Evolutionary conservation across 2,888 invertebrate species (phyloP), one percentile per base, ranked within the genome.

Genomic region (Leucophora obtusa): DNA sequence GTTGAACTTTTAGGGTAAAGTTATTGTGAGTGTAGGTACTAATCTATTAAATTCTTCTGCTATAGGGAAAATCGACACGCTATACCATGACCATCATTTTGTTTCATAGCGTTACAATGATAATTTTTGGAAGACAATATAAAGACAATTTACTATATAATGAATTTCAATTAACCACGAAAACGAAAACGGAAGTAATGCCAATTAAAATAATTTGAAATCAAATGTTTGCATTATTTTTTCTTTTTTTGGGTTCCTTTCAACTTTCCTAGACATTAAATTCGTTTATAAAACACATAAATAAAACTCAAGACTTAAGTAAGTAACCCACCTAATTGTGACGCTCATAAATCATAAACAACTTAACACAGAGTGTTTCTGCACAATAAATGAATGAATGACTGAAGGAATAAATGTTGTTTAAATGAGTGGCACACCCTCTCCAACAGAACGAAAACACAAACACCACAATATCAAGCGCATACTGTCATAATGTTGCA

Each of bases 271-370:
- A 73, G 59, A 77, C 62, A n/a, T 74, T 71, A 9, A 77, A 62
- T 81, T 73, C 73, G 60, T 62, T 77, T 77, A 59, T n/a, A 65
- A 56, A 65, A 56, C 50, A 60, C 65, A 81, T 81, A 81, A 81
- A 81, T 81, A 81, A 66, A 62, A 65, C 8, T 17, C 15, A 24
- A 14, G 24, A 47, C 15, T 24, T 59, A 28, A 51, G 28, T 28
- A 28, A 28, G 10, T 77, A 66, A 73, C 73, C 81, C 70, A 81
- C 81, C 81, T 81, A 56, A 73, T 77, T 81, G 69, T 65, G 80
- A 68, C 80, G 66, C 73, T 77, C 81, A 81, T 81, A 81, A 81
- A 81, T 81, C 81, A 81, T 81, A 74, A 81, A 70, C 81, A 77
- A 73, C 73, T 81, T 81, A 77, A 81, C 71, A 77, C 73, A 58